Evolutionary conservation across 2,113 vertebrate species (phyloP).

Genomic region (Ptyas mucosa): DNA sequence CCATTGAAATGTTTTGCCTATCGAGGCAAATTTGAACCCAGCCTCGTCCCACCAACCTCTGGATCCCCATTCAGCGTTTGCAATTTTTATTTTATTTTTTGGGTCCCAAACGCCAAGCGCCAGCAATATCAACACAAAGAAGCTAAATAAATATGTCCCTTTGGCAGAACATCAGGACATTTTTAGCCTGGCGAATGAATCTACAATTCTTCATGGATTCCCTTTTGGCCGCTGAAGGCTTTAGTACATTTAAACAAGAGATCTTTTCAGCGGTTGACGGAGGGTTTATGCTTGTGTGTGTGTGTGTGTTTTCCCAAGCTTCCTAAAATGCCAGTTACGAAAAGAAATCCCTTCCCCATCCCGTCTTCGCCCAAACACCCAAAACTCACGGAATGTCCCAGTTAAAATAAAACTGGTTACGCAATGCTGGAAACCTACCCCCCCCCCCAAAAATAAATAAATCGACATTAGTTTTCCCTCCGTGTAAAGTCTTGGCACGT

Average conservation of each 20-base stretch:
- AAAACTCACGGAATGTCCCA: not conserved
- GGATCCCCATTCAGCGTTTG: constrained; percentile 17
- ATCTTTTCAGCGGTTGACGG: constrained; percentile 1
- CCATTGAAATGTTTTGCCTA: not conserved
- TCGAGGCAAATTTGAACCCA: constrained; percentile 34
- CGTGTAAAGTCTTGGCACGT: not conserved
- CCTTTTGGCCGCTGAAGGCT: not conserved
- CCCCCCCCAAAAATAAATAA: not conserved
- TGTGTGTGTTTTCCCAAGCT: not conserved
- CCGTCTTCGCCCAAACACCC: not conserved
- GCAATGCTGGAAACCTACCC: not conserved
- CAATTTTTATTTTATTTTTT: constrained; percentile 35
- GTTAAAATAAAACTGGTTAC: not conserved
- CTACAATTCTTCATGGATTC: not conserved
- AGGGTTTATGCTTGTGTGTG: not conserved
- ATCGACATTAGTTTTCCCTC: not conserved
- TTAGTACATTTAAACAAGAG: constrained; percentile 2
- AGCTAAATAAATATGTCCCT: not conserved
- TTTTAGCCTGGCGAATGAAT: constrained; percentile 19
- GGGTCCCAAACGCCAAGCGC: constrained; percentile 18
- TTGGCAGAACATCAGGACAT: constrained; percentile 7
- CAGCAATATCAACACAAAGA: constrained; percentile 6
- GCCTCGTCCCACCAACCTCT: constrained; percentile 36
- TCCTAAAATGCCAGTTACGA: not conserved
- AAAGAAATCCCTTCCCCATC: not conserved